Percentiles rank a stretch among this genome's conserved stretches.
Conservation (phyloP, 2,888 invertebrate species). For the Luperina testacea region DNA sequence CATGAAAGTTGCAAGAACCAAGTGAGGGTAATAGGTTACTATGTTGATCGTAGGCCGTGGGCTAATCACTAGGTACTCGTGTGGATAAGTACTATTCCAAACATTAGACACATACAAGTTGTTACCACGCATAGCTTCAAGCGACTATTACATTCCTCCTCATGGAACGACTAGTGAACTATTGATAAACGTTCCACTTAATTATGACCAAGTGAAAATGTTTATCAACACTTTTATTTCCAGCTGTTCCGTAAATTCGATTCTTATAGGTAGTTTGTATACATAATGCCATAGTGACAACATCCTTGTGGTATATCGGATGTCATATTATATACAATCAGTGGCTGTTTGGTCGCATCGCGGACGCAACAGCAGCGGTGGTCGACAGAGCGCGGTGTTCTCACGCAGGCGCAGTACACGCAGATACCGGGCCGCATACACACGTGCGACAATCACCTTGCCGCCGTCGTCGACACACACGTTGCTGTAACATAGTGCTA, state of each 20-base stretch:
- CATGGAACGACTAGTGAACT: neutral
- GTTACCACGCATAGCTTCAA: constrained; percentile 39
- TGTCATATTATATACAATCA: constrained; percentile 68
- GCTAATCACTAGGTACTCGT: constrained; percentile 36
- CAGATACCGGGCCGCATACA: constrained; percentile 73
- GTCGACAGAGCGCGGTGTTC: constrained; percentile 71
- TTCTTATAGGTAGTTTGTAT: constrained; percentile 26
- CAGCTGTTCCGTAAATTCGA: constrained; percentile 8
- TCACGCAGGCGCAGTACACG: constrained; percentile 78
- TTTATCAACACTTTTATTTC: constrained; percentile 52
- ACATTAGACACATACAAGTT: constrained; percentile 16
- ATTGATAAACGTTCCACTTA: constrained; percentile 23
- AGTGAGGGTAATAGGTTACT: constrained; percentile 48
- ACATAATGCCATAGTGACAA: constrained; percentile 48
- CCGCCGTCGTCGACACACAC: constrained; percentile 49
- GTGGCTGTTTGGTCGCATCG: constrained; percentile 74
- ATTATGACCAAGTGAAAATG: constrained; percentile 23
- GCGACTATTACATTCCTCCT: constrained; percentile 18
- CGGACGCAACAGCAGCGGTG: constrained; percentile 51
- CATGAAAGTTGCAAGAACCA: constrained; percentile 49
- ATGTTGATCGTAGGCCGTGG: constrained; percentile 51
- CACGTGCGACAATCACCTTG: constrained; percentile 70
- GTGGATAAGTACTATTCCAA: constrained; percentile 33
- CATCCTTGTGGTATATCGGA: constrained; percentile 59
- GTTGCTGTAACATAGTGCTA: constrained; percentile 68